Evolutionary conservation across 2,888 invertebrate genomes (phyloP).

Genomic region (Asteroscopus sphinx): DNA sequence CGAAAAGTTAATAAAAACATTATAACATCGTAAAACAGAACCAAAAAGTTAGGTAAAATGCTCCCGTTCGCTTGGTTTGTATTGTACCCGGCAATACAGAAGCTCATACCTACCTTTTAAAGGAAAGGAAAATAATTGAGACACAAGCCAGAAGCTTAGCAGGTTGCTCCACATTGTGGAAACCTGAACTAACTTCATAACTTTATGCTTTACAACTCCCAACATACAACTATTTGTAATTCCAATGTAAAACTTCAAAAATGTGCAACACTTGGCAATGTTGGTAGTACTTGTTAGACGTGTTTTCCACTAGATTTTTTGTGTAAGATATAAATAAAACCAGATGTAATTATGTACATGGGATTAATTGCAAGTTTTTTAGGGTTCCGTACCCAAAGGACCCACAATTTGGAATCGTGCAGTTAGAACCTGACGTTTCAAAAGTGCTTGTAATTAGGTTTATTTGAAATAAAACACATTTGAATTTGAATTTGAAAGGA

Average conservation of each 20-base stretch:
- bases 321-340: conserved; percentile 37
- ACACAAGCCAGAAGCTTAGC: conserved; percentile 4
- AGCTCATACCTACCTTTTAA: no score
- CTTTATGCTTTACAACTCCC: conserved; percentile 25
- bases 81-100: no score
- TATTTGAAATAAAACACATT: no score
- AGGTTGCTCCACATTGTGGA: conserved; percentile 23
- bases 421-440: no score
- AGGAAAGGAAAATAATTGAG: conserved; percentile 9
- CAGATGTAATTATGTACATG: conserved; percentile 25
- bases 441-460: no score
- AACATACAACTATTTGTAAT: conserved; percentile 40
- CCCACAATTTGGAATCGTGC: no score
- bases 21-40: no score
- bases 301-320: conserved; percentile 41
- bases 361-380: conserved; percentile 21
- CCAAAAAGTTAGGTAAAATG: no score
- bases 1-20: no score
- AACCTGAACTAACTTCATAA: conserved; percentile 29
- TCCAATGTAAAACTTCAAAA: conserved; percentile 30
- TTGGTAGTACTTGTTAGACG: conserved; percentile 19
- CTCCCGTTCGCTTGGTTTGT: no score
- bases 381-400: background rate
- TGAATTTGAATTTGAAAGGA: no score
- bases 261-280: conserved; percentile 35